phyloP scores from a whole-genome alignment of 23 tunicate genomes.

The Styela plicata region DNA sequence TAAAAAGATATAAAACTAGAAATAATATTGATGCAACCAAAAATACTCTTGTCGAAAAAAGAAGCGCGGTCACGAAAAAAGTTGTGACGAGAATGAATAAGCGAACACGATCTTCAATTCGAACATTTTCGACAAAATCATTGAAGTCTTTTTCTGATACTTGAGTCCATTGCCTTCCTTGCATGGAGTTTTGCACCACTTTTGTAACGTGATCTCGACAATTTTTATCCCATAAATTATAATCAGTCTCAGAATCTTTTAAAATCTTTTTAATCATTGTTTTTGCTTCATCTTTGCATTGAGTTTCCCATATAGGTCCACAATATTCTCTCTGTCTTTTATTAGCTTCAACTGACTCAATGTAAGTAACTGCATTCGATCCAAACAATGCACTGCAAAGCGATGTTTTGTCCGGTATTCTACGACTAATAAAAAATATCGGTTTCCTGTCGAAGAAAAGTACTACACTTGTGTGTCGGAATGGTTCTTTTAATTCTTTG shows the following conservation, averaged over 20 bases:
- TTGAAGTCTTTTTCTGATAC: background rate
- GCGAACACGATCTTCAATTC: background rate
- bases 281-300: background rate
- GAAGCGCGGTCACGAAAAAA: background rate
- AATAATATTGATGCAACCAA: background rate
- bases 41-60: background rate
- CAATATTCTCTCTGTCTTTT: background rate
- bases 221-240: conserved; percentile 20
- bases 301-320: background rate
- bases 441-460: conserved; percentile 11
- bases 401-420: conserved; percentile 16
- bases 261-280: background rate
- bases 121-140: conserved; percentile 8
- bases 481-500: conserved; percentile 4
- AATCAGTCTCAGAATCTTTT: background rate
- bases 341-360: background rate
- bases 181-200: background rate
- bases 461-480: conserved; percentile 10
- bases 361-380: conserved; percentile 9
- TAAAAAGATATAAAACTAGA: background rate
- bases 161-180: background rate
- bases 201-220: conserved; percentile 20
- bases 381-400: conserved; percentile 1
- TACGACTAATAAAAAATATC: background rate
- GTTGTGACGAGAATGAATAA: background rate